A percentile compares a stretch with the other conserved stretches of the same genome.
Conservation (phyloP, 2,888 invertebrate genomes). For the Limnephilus lunatus region DNA sequence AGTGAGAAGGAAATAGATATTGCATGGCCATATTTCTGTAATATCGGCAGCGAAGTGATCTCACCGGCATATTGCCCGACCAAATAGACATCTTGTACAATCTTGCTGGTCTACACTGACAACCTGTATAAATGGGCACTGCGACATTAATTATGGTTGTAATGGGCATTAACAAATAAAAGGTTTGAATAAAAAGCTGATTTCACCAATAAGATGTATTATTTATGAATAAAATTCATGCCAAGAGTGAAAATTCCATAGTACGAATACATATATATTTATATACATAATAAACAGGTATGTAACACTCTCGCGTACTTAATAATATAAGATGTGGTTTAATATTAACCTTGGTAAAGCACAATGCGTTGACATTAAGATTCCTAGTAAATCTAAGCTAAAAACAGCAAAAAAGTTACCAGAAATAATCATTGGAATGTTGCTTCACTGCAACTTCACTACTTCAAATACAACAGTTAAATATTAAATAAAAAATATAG, state of each 20-base stretch:
- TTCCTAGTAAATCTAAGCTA: slow-evolving; percentile 61
- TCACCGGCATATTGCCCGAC: too few relatives aligned
- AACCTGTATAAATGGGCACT: too few relatives aligned
- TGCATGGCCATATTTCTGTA: too few relatives aligned
- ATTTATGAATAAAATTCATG: slow-evolving; percentile 62
- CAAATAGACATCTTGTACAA: too few relatives aligned
- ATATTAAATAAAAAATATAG: slow-evolving; percentile 53
- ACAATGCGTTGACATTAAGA: slow-evolving; percentile 65
- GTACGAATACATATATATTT: slow-evolving; percentile 46
- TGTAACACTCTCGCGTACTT: slow-evolving; percentile 61
- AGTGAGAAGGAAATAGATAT: too few relatives aligned
- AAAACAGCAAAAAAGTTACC: slow-evolving; percentile 62
- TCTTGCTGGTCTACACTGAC: too few relatives aligned
- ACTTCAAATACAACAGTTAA: slow-evolving; percentile 54
- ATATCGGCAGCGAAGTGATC: too few relatives aligned
- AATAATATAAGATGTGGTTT: slow-evolving; percentile 61
- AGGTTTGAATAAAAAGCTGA: slow-evolving; percentile 12
- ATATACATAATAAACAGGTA: slow-evolving; percentile 62
- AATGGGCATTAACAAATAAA: background rate
- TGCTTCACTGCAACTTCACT: slow-evolving; percentile 61
- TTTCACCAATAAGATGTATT: slow-evolving; percentile 55
- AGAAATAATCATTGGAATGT: slow-evolving; percentile 64
- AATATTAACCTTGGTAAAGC: slow-evolving; percentile 61
- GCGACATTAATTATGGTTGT: too few relatives aligned
- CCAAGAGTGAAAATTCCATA: slow-evolving; percentile 62